phyloP scores from a whole-genome alignment of 1,140 invertebrate species.

The Ctenoplectra terminalis region DNA sequence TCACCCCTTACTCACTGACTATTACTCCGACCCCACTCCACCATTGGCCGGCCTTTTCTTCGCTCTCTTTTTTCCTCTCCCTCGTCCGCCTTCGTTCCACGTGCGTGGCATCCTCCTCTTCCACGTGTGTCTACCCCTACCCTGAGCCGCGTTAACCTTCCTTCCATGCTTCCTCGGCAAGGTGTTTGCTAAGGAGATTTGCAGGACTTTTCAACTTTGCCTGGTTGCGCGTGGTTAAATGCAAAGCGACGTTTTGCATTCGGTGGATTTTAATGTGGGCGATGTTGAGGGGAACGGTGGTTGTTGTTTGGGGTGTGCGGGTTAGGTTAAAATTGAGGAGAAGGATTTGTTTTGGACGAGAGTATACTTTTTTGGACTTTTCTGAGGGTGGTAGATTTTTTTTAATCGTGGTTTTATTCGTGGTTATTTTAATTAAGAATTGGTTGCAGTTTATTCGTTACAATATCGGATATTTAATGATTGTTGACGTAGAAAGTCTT shows the following conservation, averaged over 20 bases:
- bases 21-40: slow-evolving; percentile 70
- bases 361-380: too few species aligned
- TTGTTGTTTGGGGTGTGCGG: too few species aligned
- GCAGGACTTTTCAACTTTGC: neutral
- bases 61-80: slow-evolving; percentile 49
- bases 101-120: slow-evolving; percentile 29
- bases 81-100: slow-evolving; percentile 9
- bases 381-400: too few species aligned
- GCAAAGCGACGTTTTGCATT: neutral
- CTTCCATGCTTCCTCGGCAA: neutral
- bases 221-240: neutral
- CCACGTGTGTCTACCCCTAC: slow-evolving; percentile 45
- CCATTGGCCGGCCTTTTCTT: slow-evolving; percentile 61
- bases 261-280: neutral
- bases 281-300: too few species aligned
- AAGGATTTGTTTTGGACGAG: too few species aligned
- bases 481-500: too few species aligned
- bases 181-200: slow-evolving; percentile 4
- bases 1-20: slow-evolving; percentile 75
- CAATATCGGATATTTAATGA: too few species aligned
- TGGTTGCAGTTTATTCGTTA: too few species aligned
- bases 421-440: too few species aligned
- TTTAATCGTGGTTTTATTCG: too few species aligned
- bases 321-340: too few species aligned
- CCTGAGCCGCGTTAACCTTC: slow-evolving; percentile 11